These are phyloP conservation scores for Poeciliopsis paucimaculata DNA, from an alignment of 2,797 vertebrate genomes.

Conservation along the genomic window DNA sequence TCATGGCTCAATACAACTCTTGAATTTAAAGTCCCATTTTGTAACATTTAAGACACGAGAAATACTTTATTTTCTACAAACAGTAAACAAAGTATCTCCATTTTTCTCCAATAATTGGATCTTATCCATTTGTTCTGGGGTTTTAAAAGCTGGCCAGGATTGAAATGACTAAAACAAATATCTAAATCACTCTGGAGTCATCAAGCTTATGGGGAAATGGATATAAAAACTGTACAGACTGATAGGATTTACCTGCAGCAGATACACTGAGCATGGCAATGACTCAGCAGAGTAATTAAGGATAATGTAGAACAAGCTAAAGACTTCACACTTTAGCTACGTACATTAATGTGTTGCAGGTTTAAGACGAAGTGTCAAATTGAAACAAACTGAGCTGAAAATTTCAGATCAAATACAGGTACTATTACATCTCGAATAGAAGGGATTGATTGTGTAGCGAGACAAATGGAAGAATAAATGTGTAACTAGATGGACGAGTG, in stretches of 20 bases:
- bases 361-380: background rate
- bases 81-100: background rate
- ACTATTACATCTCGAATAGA: background rate
- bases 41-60: background rate
- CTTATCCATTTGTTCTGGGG: background rate
- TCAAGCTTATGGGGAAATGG: background rate
- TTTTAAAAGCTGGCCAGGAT: background rate
- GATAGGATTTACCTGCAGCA: too few relatives aligned
- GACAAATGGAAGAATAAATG: background rate
- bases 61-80: background rate
- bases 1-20: background rate
- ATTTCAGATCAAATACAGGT: background rate
- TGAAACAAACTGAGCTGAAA: background rate
- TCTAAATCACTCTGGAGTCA: background rate
- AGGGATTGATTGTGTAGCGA: background rate
- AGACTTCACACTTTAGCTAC: background rate
- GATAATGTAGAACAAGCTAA: background rate
- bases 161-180: background rate
- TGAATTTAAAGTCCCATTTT: background rate
- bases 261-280: background rate
- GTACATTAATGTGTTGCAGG: background rate
- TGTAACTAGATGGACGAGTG: background rate
- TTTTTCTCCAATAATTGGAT: background rate
- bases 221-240: background rate
- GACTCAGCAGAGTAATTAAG: background rate